Evolutionary conservation across 2,797 vertebrate genomes (phyloP).

Genomic region (Acipenser ruthenus): DNA sequence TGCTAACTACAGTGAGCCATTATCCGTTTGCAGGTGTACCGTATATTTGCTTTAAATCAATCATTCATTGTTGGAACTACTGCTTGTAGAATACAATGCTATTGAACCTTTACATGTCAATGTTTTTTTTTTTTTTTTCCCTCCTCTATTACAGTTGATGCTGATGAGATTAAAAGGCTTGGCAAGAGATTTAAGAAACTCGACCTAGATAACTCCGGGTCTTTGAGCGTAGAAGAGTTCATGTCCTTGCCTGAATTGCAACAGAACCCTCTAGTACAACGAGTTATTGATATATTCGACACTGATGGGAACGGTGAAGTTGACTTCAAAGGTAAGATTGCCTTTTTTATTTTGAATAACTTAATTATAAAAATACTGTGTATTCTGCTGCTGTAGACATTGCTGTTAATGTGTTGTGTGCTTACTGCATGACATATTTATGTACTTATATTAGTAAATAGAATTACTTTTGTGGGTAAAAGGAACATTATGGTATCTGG

Average conservation of each 20-base stretch:
- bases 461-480: no score
- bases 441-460: no score
- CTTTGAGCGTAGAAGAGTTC: constrained; percentile 98
- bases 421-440: no score
- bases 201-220: constrained; percentile 97
- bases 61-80: not conserved
- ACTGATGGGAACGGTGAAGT: constrained; percentile 97
- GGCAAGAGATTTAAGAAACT: constrained; percentile 99
- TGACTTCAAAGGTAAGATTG: constrained; percentile 90
- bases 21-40: constrained; percentile 14
- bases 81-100: not conserved
- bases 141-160: constrained; percentile 67
- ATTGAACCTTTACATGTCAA: not conserved
- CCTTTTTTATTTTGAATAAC: not conserved
- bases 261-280: constrained; percentile 90
- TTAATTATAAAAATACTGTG: no score
- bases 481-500: no score
- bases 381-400: no score
- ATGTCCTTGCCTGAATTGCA: constrained; percentile 77
- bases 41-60: not conserved
- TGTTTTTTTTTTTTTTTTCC: constrained; percentile 4
- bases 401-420: no score
- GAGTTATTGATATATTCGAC: constrained; percentile 98
- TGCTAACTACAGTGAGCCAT: constrained; percentile 36
- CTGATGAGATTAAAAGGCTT: constrained; percentile 98